Conservation (phyloP, 2,888 invertebrate species). For the Sinelater perroti region DNA sequence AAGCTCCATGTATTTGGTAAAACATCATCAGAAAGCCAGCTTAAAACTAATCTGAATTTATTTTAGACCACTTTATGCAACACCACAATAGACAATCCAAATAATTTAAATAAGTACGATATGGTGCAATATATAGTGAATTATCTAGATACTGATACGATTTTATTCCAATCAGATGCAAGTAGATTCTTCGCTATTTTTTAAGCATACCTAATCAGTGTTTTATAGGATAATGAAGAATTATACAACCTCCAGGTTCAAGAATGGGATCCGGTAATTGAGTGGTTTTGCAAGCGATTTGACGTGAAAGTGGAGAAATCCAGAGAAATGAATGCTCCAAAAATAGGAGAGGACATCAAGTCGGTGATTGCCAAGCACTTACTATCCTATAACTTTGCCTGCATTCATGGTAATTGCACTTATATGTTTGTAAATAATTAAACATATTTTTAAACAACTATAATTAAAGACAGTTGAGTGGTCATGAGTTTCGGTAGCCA, state of each 20-base stretch:
- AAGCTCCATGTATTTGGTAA: slow-evolving; percentile 89
- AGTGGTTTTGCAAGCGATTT: slow-evolving; percentile 89
- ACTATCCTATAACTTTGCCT: slow-evolving; percentile 81
- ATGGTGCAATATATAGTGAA: slow-evolving; percentile 82
- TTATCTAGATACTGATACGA: slow-evolving; percentile 83
- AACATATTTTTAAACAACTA: no score
- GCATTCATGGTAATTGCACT: slow-evolving; percentile 76
- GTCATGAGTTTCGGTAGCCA: no score
- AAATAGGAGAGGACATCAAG: slow-evolving; percentile 72
- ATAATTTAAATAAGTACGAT: slow-evolving; percentile 76
- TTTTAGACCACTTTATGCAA: slow-evolving; percentile 87
- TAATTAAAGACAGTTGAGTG: no score
- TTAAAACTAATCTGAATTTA: slow-evolving; percentile 26
- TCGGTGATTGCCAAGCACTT: slow-evolving; percentile 78
- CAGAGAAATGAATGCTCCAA: slow-evolving; percentile 73
- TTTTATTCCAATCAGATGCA: slow-evolving; percentile 79
- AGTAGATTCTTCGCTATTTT: slow-evolving; percentile 49
- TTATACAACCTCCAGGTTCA: slow-evolving; percentile 77
- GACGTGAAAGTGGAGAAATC: slow-evolving; percentile 77
- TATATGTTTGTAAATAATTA: slow-evolving; percentile 6
- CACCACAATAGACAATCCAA: slow-evolving; percentile 93
- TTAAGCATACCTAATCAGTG: not conserved
- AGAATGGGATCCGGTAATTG: slow-evolving; percentile 90
- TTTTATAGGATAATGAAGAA: slow-evolving; percentile 73
- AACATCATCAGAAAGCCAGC: not conserved